These are phyloP conservation scores for Eustalomyia histrio DNA, from an alignment of 2,888 invertebrate genomes.

Conservation along the genomic window DNA sequence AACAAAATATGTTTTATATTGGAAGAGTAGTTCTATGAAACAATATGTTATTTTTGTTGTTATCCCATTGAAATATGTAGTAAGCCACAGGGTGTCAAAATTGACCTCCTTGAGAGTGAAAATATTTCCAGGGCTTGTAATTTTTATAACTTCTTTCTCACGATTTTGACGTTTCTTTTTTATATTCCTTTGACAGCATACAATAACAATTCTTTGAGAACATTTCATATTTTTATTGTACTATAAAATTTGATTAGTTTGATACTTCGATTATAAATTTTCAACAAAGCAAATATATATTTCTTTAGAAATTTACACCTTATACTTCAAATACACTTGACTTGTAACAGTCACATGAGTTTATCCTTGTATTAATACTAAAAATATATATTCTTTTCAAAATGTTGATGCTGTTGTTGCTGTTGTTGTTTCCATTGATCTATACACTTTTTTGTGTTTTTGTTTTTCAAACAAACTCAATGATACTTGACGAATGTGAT, in stretches of 20 bases:
- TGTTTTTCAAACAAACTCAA: conserved; percentile 52
- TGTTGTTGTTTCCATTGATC: conserved; percentile 9
- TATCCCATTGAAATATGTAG: too few relatives aligned
- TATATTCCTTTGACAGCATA: too few relatives aligned
- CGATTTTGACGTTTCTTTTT: too few relatives aligned
- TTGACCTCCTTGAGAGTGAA: too few relatives aligned
- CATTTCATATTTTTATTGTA: too few relatives aligned
- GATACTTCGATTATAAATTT: background rate
- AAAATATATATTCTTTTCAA: conserved; percentile 19
- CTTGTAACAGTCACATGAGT: conserved; percentile 56
- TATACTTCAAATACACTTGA: conserved; percentile 35
- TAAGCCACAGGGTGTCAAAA: too few relatives aligned
- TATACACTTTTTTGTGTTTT: conserved; percentile 7
- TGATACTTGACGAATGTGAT: conserved; percentile 54
- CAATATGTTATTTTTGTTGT: too few relatives aligned
- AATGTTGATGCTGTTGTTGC: conserved; percentile 9
- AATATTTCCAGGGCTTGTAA: too few relatives aligned
- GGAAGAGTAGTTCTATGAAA: too few relatives aligned
- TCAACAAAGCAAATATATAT: background rate
- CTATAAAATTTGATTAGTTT: background rate
- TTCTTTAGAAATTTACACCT: background rate
- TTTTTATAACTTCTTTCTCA: too few relatives aligned
- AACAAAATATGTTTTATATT: too few relatives aligned
- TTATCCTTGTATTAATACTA: conserved; percentile 37
- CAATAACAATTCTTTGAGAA: too few relatives aligned